Conservation (phyloP, 2,888 invertebrate genomes). For the Enoplolaimus lenunculus region DNA sequence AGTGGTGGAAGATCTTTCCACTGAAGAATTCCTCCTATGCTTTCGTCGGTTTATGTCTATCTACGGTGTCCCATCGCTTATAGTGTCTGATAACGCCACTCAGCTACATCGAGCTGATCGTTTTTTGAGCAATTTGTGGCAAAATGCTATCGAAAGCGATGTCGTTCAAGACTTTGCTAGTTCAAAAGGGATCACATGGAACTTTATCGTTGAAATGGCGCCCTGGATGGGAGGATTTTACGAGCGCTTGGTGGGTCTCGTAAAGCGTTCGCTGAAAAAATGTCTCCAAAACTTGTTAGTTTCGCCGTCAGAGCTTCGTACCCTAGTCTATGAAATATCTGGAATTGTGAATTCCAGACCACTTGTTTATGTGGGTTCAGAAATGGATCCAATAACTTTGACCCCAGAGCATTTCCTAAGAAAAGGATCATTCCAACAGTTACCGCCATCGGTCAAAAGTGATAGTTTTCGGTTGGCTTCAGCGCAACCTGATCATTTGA, state of each 20-base stretch:
- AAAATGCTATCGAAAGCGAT: not conserved
- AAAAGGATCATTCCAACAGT: not conserved
- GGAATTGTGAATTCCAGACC: not conserved
- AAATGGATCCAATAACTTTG: not conserved
- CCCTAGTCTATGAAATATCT: not conserved
- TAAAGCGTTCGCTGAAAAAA: slow-evolving; percentile 32
- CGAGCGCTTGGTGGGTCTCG: slow-evolving; percentile 40
- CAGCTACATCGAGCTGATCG: slow-evolving; percentile 40
- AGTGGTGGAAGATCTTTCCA: slow-evolving; percentile 32
- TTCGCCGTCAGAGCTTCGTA: not conserved
- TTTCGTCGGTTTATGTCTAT: slow-evolving; percentile 37
- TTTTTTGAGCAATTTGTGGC: slow-evolving; percentile 29
- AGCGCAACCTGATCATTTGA: not conserved
- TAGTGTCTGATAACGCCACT: slow-evolving; percentile 41
- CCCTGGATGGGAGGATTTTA: slow-evolving; percentile 45
- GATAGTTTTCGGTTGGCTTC: not conserved
- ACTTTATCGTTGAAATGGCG: slow-evolving; percentile 41
- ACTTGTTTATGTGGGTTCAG: not conserved
- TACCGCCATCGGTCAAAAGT: not conserved
- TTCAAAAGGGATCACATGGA: slow-evolving; percentile 28
- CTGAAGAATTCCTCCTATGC: slow-evolving; percentile 33
- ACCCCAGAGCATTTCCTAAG: not conserved
- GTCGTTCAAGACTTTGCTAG: not conserved
- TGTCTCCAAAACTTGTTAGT: not conserved
- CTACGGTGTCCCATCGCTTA: slow-evolving; percentile 33